These are phyloP conservation scores for Labia minor DNA, from an alignment of 2,888 invertebrate species.

Conservation along the genomic window DNA sequence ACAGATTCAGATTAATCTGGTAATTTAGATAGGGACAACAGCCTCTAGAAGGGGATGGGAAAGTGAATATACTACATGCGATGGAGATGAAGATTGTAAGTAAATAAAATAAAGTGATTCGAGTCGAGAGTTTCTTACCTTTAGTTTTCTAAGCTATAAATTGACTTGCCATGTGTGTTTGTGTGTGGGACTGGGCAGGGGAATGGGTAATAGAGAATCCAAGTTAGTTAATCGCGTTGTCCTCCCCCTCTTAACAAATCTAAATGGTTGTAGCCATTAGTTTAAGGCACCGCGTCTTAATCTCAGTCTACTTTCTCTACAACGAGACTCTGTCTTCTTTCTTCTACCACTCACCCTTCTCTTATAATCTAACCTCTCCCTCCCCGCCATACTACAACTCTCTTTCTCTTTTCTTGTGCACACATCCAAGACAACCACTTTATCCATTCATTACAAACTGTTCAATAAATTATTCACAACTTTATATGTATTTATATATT, in stretches of 20 bases:
- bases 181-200: neutral
- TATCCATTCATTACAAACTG: too few species aligned
- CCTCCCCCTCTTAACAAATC: neutral
- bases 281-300: slow-evolving; percentile 3
- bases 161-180: neutral
- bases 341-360: too few species aligned
- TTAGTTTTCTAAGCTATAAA: neutral
- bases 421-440: too few species aligned
- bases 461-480: too few species aligned
- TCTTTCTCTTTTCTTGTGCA: too few species aligned
- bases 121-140: neutral
- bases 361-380: too few species aligned
- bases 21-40: neutral
- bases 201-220: neutral
- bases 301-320: slow-evolving; percentile 4
- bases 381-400: too few species aligned
- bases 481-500: too few species aligned
- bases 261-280: slow-evolving; percentile 8
- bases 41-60: too few species aligned
- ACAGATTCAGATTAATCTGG: neutral
- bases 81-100: neutral
- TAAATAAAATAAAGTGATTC: neutral
- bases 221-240: slow-evolving; percentile 4
- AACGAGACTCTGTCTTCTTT: neutral
- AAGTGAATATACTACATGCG: neutral